A percentile compares a stretch with the other conserved stretches of the same genome.
These are phyloP conservation scores for rat (Rattus norvegicus) DNA, from an alignment of 2,113 vertebrate genomes.

Conservation along the genomic window GRCr8 NC_086025.1:118572501-118573000, in stretches of 20 bases:
- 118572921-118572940: background rate
- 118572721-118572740: too few species aligned
- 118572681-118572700: background rate
- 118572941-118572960: rapidly evolving
- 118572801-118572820: rapidly evolving
- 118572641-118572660: background rate
- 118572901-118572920: too few species aligned
- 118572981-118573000: background rate
- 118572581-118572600: background rate
- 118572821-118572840: background rate
- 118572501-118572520: background rate
- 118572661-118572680: background rate
- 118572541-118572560: background rate
- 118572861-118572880: too few species aligned
- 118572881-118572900: background rate
- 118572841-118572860: background rate
- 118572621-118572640: rapidly evolving
- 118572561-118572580: background rate
- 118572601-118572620: background rate
- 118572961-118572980: rapidly evolving
- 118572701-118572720: background rate
- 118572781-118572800: background rate
- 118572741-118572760: rapidly evolving
- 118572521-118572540: background rate
- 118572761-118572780: too few species aligned